Percentiles rank a stretch among this genome's conserved stretches.
phyloP scores from a whole-genome alignment of 2,113 vertebrate genomes.

The Lipophrys pholis region DNA sequence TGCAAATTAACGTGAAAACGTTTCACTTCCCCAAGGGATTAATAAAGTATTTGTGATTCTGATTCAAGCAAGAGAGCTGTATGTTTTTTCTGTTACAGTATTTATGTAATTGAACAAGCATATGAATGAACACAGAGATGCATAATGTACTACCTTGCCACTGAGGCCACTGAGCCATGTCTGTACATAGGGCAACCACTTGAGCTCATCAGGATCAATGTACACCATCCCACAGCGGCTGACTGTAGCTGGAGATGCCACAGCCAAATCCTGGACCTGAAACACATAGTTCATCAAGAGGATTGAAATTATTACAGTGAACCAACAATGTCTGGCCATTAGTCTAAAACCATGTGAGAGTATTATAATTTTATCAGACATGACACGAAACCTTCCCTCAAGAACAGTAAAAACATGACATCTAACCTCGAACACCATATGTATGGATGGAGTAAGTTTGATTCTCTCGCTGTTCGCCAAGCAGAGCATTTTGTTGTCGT shows the following conservation, averaged over 20 bases:
- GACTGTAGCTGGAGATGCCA: conserved; percentile 91
- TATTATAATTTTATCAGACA: too few relatives aligned
- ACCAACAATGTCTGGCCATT: too few relatives aligned
- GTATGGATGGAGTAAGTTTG: conserved; percentile 88
- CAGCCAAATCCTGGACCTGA: conserved; percentile 89
- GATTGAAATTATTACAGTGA: not conserved
- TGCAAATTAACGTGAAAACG: too few relatives aligned
- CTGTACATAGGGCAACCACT: conserved; percentile 90
- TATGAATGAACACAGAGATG: not conserved
- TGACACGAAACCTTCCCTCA: too few relatives aligned
- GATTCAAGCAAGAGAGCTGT: too few relatives aligned
- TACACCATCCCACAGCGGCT: conserved; percentile 93
- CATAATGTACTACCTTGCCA: conserved; percentile 72
- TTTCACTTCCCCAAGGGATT: too few relatives aligned
- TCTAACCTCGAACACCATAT: conserved; percentile 91
- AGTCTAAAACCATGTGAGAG: too few relatives aligned
- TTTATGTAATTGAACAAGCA: not conserved
- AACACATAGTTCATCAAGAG: conserved; percentile 18
- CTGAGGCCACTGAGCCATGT: conserved; percentile 85
- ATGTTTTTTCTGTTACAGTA: too few relatives aligned
- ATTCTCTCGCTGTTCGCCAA: conserved; percentile 92
- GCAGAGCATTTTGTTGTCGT: conserved; percentile 94
- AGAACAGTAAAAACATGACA: not conserved
- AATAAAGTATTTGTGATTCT: too few relatives aligned
- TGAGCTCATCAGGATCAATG: conserved; percentile 89